A percentile compares a stretch with the other conserved stretches of the same genome.
Evolutionary conservation across 2,797 vertebrate genomes (phyloP).

Genomic region (Smutsia gigantea): DNA sequence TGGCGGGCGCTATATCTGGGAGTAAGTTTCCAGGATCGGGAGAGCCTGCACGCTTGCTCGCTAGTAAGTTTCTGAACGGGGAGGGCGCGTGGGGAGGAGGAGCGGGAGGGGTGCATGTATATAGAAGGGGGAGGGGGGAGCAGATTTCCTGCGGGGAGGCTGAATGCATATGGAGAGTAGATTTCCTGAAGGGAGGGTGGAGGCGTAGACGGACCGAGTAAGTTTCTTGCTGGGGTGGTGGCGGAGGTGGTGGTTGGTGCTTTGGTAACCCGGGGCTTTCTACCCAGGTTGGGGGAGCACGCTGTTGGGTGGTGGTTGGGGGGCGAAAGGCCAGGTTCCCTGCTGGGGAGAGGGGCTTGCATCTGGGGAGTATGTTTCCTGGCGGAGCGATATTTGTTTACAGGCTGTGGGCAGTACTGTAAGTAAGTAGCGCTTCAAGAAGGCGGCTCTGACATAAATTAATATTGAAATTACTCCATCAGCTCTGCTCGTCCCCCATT

Average conservation of each 20-base stretch:
- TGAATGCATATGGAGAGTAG: conserved; percentile 82
- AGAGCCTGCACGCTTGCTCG: conserved; percentile 73
- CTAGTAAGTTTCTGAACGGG: conserved; percentile 79
- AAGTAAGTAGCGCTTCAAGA: conserved; percentile 83
- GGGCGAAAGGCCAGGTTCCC: conserved; percentile 58
- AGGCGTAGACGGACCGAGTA: conserved; percentile 79
- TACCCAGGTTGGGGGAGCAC: conserved; percentile 1
- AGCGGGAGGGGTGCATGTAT: conserved; percentile 76
- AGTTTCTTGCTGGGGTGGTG: conserved; percentile 81
- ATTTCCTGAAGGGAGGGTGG: conserved; percentile 83
- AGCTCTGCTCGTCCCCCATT: conserved; percentile 69
- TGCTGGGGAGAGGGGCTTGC: conserved; percentile 73
- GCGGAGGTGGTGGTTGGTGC: conserved; percentile 66
- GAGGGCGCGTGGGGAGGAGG: conserved; percentile 69
- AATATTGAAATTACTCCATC: conserved; percentile 82
- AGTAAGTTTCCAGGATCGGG: conserved; percentile 79
- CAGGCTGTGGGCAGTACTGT: conserved; percentile 83
- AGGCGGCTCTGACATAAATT: conserved; percentile 84
- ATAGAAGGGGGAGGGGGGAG: conserved; percentile 74
- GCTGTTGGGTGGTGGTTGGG: neutral
- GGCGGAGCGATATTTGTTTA: conserved; percentile 89
- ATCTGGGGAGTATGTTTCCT: conserved; percentile 85
- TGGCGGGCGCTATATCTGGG: conserved; percentile 70
- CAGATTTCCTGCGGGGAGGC: conserved; percentile 83
- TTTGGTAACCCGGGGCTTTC: conserved; percentile 41